Evolutionary conservation across 2,113 vertebrate species (phyloP).

Genomic region (Pseudopipra pipra): DNA sequence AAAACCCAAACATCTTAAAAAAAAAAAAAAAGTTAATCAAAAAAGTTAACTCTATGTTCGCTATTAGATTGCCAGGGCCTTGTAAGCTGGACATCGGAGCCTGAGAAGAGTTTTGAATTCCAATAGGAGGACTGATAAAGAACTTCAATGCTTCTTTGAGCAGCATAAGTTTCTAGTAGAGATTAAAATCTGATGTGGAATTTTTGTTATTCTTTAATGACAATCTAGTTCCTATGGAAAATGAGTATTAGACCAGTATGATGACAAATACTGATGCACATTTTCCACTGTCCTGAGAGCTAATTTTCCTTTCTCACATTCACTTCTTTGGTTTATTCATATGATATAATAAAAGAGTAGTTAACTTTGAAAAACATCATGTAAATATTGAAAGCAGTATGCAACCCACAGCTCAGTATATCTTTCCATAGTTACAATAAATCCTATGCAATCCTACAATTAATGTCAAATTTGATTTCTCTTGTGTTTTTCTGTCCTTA

Average conservation of each 20-base stretch:
- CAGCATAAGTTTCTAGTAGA: neutral
- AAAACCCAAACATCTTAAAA: neutral
- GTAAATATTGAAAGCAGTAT: slow-evolving; percentile 5
- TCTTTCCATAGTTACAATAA: slow-evolving; percentile 48
- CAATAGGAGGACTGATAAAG: neutral
- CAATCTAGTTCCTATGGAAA: slow-evolving; percentile 20
- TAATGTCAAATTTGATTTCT: slow-evolving; percentile 56
- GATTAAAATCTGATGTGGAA: neutral
- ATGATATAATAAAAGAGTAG: slow-evolving; percentile 1
- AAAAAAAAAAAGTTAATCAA: neutral
- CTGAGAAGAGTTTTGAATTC: neutral
- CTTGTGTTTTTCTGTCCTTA: slow-evolving; percentile 15
- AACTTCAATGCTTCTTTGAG: neutral
- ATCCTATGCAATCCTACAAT: slow-evolving; percentile 28
- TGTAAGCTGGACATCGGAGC: rapidly evolving
- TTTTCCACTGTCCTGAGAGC: slow-evolving; percentile 19
- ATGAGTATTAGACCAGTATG: neutral
- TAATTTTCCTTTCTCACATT: slow-evolving; percentile 20
- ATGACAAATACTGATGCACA: neutral
- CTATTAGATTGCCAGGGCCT: neutral
- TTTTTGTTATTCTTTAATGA: slow-evolving; percentile 8
- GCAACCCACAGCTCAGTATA: slow-evolving; percentile 20
- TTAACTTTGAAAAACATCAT: slow-evolving; percentile 6
- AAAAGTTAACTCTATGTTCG: neutral
- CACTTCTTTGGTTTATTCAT: neutral